Percentiles rank a stretch among this genome's conserved stretches.
Conservation (phyloP, 2,113 vertebrate genomes). For the Callaeas wilsoni region DNA sequence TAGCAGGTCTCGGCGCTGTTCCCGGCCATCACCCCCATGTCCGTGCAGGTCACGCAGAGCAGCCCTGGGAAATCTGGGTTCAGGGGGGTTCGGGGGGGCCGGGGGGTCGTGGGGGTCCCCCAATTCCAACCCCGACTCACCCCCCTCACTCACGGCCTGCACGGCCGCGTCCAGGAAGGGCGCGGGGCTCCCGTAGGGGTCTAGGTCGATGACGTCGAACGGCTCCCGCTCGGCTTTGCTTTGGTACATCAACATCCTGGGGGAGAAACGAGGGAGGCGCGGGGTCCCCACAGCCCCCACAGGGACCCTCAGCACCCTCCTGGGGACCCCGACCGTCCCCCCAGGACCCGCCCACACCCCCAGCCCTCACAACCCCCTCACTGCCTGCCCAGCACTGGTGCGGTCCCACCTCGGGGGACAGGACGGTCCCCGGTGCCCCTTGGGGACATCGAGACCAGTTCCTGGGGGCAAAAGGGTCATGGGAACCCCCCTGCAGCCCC, state of each 20-base stretch:
- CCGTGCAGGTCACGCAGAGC: conserved; percentile 90
- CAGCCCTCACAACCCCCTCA: not conserved
- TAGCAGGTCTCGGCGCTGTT: conserved; percentile 90
- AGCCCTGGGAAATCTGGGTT: conserved; percentile 67
- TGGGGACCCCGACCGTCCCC: too few species aligned
- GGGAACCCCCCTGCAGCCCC: not conserved
- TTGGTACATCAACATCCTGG: conserved; percentile 84
- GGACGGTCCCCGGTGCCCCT: fast-evolving
- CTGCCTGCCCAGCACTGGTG: too few species aligned
- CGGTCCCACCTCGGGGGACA: not conserved
- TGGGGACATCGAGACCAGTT: fast-evolving
- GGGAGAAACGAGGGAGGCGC: too few species aligned
- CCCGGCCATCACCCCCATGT: conserved; percentile 91
- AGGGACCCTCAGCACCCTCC: not conserved
- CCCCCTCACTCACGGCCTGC: conserved; percentile 87
- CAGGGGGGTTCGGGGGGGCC: fast-evolving
- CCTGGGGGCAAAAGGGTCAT: not conserved
- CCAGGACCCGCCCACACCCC: too few species aligned
- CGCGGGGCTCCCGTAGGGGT: conserved; percentile 88
- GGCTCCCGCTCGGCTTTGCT: conserved; percentile 72
- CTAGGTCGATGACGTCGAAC: conserved; percentile 90
- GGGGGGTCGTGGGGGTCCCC: not conserved
- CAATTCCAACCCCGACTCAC: conserved; percentile 34
- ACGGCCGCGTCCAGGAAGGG: conserved; percentile 87
- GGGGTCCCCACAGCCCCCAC: not conserved